Evolutionary conservation across 2,888 invertebrate species (phyloP).

Genomic region (Siphlonurus alternatus): DNA sequence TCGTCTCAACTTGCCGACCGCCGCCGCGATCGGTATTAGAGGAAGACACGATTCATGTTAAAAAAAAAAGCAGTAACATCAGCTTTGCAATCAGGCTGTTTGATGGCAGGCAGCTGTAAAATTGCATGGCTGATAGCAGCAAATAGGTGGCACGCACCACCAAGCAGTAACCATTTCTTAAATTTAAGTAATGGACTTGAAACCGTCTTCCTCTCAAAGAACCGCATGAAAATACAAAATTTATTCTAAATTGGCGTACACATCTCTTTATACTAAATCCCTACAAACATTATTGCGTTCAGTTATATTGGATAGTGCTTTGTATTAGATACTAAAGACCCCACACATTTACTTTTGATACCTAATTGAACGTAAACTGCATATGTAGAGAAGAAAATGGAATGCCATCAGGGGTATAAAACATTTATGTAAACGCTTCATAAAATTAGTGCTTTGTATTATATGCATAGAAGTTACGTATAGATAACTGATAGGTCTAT

Average conservation of each 20-base stretch:
- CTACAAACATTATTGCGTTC: not conserved
- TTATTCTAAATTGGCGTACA: not conserved
- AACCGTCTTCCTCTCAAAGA: not conserved
- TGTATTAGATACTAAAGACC: not conserved
- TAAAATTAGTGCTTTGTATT: too few relatives aligned
- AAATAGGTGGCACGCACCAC: not conserved
- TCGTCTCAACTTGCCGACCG: not conserved
- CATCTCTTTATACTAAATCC: not conserved
- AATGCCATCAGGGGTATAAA: too few relatives aligned
- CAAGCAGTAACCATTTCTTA: not conserved
- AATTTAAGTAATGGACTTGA: not conserved
- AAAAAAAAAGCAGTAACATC: not conserved
- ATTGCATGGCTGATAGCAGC: not conserved
- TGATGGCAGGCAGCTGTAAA: not conserved
- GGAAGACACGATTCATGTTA: not conserved
- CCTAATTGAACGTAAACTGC: not conserved
- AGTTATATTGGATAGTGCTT: not conserved
- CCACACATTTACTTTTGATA: not conserved
- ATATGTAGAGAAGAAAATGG: too few relatives aligned
- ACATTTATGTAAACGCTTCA: too few relatives aligned
- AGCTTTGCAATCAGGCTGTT: not conserved
- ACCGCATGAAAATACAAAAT: not conserved
- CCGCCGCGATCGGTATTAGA: not conserved
- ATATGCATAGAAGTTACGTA: too few relatives aligned
- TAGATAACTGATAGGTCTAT: too few relatives aligned